phyloP scores from a whole-genome alignment of 1,140 invertebrate genomes.

The Diorhabda sublineata region DNA sequence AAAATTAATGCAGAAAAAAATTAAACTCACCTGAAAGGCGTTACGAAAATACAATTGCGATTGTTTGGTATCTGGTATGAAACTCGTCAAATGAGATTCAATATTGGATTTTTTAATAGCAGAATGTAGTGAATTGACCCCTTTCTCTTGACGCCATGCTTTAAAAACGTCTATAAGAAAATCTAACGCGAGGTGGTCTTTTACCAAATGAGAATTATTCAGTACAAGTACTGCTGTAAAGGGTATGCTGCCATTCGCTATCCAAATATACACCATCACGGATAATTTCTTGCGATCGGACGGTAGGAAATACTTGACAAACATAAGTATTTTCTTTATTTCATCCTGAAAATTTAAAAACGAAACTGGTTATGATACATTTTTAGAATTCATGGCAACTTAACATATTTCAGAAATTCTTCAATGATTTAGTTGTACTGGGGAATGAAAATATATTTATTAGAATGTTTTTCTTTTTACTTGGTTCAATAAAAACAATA shows the following conservation, averaged over 20 bases:
- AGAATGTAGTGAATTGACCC: constrained; percentile 77
- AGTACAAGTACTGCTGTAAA: constrained; percentile 78
- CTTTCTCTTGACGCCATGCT: constrained; percentile 88
- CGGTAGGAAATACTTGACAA: constrained; percentile 90
- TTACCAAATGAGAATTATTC: constrained; percentile 88
- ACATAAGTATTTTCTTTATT: constrained; percentile 93
- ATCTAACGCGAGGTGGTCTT: constrained; percentile 89
- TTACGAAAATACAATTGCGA: constrained; percentile 62
- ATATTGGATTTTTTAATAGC: constrained; percentile 85
- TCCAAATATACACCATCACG: constrained; percentile 89
- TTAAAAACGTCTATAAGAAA: constrained; percentile 89
- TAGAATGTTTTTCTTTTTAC: too few species aligned
- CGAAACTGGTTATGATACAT: too few species aligned
- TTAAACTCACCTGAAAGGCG: constrained; percentile 19
- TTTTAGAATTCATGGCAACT: too few species aligned
- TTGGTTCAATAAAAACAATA: too few species aligned
- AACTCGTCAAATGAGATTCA: constrained; percentile 84
- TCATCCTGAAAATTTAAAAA: constrained; percentile 76
- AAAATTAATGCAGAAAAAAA: too few species aligned
- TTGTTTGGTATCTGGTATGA: constrained; percentile 89
- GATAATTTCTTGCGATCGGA: constrained; percentile 87
- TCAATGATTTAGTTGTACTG: too few species aligned
- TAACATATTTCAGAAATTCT: too few species aligned
- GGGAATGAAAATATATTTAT: too few species aligned
- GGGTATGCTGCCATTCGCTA: constrained; percentile 82